phyloP scores from a whole-genome alignment of 1,140 invertebrate species.

The Drosophila micromelanica region DNA sequence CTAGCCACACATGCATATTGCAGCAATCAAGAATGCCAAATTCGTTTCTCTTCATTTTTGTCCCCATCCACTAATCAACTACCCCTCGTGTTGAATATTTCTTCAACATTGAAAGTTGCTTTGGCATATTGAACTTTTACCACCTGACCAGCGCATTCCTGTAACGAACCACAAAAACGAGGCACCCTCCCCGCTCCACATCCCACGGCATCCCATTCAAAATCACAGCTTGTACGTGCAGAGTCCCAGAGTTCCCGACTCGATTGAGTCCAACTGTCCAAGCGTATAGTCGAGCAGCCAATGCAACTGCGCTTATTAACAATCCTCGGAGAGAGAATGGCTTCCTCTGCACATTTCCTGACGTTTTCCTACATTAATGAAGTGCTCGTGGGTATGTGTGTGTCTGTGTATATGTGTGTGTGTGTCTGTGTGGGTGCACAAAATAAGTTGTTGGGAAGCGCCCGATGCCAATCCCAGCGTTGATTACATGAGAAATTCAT shows the following conservation, averaged over 20 bases:
- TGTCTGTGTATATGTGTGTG: too few relatives aligned
- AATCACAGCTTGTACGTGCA: slow-evolving; percentile 71
- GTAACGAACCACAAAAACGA: slow-evolving; percentile 73
- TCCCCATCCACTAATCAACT: neutral
- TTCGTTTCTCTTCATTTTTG: neutral
- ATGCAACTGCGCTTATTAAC: slow-evolving; percentile 73
- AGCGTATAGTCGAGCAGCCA: slow-evolving; percentile 21
- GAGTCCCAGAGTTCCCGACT: slow-evolving; percentile 9
- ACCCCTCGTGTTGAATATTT: slow-evolving; percentile 22
- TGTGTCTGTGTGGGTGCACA: neutral
- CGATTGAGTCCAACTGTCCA: slow-evolving; percentile 17
- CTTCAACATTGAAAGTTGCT: slow-evolving; percentile 59
- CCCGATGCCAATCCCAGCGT: slow-evolving; percentile 39
- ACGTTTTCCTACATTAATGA: slow-evolving; percentile 69
- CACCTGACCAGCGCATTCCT: slow-evolving; percentile 36
- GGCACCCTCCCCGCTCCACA: neutral
- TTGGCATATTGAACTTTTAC: slow-evolving; percentile 71
- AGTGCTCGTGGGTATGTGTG: slow-evolving; percentile 59
- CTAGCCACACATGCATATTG: slow-evolving; percentile 15
- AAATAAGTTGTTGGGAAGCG: slow-evolving; percentile 46
- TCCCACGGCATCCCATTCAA: neutral
- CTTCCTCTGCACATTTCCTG: slow-evolving; percentile 51
- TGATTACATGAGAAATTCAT: slow-evolving; percentile 82
- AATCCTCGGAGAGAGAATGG: slow-evolving; percentile 62
- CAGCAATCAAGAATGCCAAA: slow-evolving; percentile 20